Evolutionary conservation across 2,797 vertebrate species (phyloP).

Genomic region (Hippopotamyrus pictus): DNA sequence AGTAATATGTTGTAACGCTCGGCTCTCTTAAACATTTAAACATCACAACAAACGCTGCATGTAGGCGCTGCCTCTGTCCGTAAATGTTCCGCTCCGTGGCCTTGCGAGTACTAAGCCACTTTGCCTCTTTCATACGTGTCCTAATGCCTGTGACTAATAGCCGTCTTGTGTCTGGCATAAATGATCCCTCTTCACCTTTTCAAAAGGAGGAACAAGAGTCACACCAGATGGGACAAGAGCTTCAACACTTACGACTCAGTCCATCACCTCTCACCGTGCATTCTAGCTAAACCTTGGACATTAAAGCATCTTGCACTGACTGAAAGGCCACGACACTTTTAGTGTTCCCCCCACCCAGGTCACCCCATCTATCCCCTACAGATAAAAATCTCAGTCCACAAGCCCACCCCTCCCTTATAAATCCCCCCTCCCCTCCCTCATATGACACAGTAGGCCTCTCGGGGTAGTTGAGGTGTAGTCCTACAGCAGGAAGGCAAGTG

Average conservation of each 20-base stretch:
- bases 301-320: conserved; percentile 18
- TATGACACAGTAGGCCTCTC: conserved; percentile 85
- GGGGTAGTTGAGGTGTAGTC: conserved; percentile 78
- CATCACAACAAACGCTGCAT: not conserved
- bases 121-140: not conserved
- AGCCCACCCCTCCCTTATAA: conserved; percentile 9
- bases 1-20: not conserved
- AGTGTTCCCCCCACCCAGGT: not conserved
- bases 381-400: conserved; percentile 13
- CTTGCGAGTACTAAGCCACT: not conserved
- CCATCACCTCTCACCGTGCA: not conserved
- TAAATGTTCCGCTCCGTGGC: not conserved
- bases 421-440: conserved; percentile 46
- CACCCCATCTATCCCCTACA: not conserved
- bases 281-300: not conserved
- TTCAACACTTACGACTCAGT: not conserved
- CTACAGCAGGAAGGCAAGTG: conserved; percentile 78
- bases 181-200: not conserved
- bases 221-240: not conserved
- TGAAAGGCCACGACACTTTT: conserved; percentile 9
- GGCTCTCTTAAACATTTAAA: not conserved
- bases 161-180: not conserved
- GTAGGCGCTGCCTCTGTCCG: not conserved
- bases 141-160: not conserved
- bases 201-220: not conserved